Percentiles rank a stretch among this genome's conserved stretches.
phyloP scores from a whole-genome alignment of 2,113 vertebrate genomes.

The Periophthalmodon schlosseri region DNA sequence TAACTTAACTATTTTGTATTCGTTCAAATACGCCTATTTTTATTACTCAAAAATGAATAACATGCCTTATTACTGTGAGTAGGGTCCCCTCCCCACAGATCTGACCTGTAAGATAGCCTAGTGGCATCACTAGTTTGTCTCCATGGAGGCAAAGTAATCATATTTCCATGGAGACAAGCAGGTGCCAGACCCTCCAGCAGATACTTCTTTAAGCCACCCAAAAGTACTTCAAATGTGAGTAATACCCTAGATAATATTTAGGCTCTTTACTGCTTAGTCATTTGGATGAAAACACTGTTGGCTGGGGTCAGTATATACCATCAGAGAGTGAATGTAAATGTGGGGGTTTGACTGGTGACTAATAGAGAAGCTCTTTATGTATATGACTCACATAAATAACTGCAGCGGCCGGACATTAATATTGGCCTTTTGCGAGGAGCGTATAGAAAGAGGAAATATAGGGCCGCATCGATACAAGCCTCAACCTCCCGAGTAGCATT shows the following conservation, averaged over 20 bases:
- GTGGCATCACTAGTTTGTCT: too few relatives aligned
- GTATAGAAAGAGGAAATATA: constrained; percentile 34
- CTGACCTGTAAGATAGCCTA: too few relatives aligned
- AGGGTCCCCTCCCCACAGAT: too few relatives aligned
- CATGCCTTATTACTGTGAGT: too few relatives aligned
- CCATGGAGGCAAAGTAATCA: too few relatives aligned
- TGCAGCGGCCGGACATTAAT: constrained; percentile 66
- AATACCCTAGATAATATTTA: background rate
- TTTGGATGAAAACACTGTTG: background rate
- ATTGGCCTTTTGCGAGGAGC: constrained; percentile 50
- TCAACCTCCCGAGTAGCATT: constrained; percentile 54
- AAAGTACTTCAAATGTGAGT: background rate
- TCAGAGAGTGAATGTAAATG: constrained; percentile 2
- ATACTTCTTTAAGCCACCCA: background rate
- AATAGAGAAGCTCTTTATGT: constrained; percentile 74
- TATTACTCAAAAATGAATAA: too few relatives aligned
- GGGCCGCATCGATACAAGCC: constrained; percentile 64
- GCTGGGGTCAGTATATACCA: background rate
- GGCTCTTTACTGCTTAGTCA: background rate
- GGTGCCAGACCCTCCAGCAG: background rate
- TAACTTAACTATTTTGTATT: too few relatives aligned
- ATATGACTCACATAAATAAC: constrained; percentile 79
- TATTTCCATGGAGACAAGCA: too few relatives aligned
- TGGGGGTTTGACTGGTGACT: constrained; percentile 64
- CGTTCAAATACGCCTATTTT: too few relatives aligned